Evolutionary conservation across 2,888 invertebrate genomes (phyloP).

Genomic region (Nebria brevicollis): DNA sequence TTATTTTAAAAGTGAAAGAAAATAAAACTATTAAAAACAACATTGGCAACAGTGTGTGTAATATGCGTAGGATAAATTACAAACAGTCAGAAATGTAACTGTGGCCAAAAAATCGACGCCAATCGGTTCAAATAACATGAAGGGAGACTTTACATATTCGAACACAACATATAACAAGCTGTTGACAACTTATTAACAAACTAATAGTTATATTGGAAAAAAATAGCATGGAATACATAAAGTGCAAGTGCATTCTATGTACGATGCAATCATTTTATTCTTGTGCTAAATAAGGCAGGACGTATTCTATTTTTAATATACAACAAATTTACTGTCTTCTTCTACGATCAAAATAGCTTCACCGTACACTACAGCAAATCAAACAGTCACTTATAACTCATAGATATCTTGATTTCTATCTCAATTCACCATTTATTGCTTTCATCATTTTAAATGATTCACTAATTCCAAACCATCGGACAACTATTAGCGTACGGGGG

Average conservation of each 20-base stretch:
- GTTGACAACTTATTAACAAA: background rate
- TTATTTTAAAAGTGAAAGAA: conserved; percentile 5
- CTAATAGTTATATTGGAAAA: background rate
- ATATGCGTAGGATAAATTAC: conserved; percentile 9
- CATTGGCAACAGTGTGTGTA: background rate
- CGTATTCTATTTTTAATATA: conserved; percentile 48
- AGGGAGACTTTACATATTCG: conserved; percentile 4
- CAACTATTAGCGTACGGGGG: too few species aligned
- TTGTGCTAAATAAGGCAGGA: conserved; percentile 50
- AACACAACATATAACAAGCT: background rate
- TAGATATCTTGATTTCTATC: conserved; percentile 16
- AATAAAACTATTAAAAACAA: background rate
- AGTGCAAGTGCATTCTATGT: background rate
- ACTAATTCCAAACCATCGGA: too few species aligned
- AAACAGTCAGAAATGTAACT: conserved; percentile 21
- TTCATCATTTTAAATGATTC: too few species aligned
- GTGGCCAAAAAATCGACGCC: conserved; percentile 35
- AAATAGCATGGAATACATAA: background rate
- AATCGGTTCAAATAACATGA: conserved; percentile 26
- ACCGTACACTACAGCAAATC: conserved; percentile 42
- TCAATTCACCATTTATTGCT: background rate
- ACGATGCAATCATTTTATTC: conserved; percentile 39
- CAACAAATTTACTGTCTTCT: conserved; percentile 49
- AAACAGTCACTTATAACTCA: conserved; percentile 32
- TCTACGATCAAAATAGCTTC: conserved; percentile 49